A percentile compares a stretch with the other conserved stretches of the same genome.
phyloP scores from a whole-genome alignment of 2,113 vertebrate species.

The Bombycilla garrulus region DNA sequence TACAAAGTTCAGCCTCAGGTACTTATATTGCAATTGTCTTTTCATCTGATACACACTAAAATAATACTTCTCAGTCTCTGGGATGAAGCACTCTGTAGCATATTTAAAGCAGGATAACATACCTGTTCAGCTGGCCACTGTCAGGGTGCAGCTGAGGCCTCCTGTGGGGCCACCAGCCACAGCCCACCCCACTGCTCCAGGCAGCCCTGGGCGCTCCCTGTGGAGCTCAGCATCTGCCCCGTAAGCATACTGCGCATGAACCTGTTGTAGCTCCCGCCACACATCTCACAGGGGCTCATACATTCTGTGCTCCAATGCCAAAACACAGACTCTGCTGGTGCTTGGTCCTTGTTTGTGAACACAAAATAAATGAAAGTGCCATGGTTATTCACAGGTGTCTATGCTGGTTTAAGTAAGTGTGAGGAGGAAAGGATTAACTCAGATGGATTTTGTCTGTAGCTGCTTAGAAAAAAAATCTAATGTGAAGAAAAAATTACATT shows the following conservation, averaged over 20 bases:
- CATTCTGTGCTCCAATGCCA: accelerated
- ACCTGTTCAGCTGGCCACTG: background rate
- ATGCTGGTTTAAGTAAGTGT: background rate
- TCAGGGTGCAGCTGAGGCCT: accelerated
- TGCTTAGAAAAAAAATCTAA: background rate
- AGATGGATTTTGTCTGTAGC: background rate
- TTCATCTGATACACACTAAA: background rate
- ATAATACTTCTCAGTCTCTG: background rate
- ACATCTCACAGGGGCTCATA: accelerated
- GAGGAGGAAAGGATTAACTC: background rate
- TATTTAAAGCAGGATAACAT: background rate
- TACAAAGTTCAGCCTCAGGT: conserved; percentile 47
- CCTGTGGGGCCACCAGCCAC: background rate
- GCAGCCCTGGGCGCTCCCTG: background rate
- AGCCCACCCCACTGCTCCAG: background rate
- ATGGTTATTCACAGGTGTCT: background rate
- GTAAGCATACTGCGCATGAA: accelerated
- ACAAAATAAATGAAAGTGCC: background rate
- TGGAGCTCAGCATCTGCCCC: background rate
- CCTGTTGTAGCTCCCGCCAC: accelerated
- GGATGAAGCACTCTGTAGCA: background rate
- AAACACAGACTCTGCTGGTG: background rate
- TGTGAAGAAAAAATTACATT: background rate
- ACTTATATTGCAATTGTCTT: background rate
- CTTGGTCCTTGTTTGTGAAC: background rate